Conservation (phyloP, 1,140 invertebrate genomes). For the Ips nitidus region DNA sequence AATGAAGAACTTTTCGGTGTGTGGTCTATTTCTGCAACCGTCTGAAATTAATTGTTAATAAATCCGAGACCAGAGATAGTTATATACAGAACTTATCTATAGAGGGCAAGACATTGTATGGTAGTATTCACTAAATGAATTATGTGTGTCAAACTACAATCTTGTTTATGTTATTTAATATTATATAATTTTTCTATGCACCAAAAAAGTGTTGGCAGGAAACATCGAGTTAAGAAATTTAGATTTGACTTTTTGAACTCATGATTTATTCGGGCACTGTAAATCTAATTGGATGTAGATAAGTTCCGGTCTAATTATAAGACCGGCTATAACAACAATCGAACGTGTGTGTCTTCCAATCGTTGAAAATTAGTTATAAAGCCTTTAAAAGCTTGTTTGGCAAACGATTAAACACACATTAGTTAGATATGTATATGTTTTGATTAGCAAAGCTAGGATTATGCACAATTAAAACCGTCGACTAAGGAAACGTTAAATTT, state of each 20-base stretch:
- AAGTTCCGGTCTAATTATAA: no score
- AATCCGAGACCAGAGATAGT: constrained; percentile 13
- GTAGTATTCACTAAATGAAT: constrained; percentile 9
- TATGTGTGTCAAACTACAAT: constrained; percentile 12
- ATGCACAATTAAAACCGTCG: constrained; percentile 4
- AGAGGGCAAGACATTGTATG: constrained; percentile 7
- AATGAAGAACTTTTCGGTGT: neutral
- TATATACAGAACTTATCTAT: constrained; percentile 16
- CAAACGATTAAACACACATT: neutral
- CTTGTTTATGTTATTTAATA: constrained; percentile 21
- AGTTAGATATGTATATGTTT: neutral
- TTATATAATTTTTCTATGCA: constrained; percentile 6
- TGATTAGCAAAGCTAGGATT: neutral
- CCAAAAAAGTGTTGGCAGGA: constrained; percentile 18
- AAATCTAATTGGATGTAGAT: no score
- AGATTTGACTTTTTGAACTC: constrained; percentile 26
- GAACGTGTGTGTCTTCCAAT: no score
- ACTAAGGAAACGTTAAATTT: neutral
- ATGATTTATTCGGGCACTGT: constrained; percentile 7
- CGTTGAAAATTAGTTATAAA: neutral
- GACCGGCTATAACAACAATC: no score
- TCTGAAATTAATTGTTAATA: neutral
- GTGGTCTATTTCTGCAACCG: constrained; percentile 6
- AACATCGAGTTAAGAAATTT: constrained; percentile 11
- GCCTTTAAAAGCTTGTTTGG: neutral